Percentiles rank a stretch among this genome's conserved stretches.
These are phyloP conservation scores for Danio jaintianensis DNA, from an alignment of 2,797 vertebrate genomes.

Conservation along the genomic window DNA sequence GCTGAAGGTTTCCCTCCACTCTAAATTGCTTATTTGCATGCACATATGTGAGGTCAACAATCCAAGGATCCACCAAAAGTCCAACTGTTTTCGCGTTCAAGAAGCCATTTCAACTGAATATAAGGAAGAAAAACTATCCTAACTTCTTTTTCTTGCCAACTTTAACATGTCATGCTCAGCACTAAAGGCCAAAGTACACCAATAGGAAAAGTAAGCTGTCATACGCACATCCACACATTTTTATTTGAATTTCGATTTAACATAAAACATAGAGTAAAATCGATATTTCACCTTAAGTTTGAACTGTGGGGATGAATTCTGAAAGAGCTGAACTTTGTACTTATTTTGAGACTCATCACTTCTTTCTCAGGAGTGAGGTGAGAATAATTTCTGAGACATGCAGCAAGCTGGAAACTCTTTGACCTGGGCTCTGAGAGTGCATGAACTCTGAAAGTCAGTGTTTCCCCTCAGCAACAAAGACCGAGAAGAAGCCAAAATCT, in stretches of 20 bases:
- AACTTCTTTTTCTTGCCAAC: too few relatives aligned
- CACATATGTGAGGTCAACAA: too few relatives aligned
- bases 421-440: constrained; percentile 25
- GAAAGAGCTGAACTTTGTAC: not conserved
- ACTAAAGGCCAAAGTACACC: not conserved
- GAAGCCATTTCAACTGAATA: too few relatives aligned
- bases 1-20: too few relatives aligned
- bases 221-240: not conserved
- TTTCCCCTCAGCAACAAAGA: constrained; percentile 12
- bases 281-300: not conserved
- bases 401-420: not conserved
- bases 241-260: not conserved
- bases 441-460: constrained; percentile 40
- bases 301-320: not conserved
- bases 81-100: too few relatives aligned
- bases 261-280: not conserved
- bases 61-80: too few relatives aligned
- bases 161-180: not conserved
- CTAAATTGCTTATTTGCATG: not conserved
- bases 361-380: not conserved
- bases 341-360: constrained; percentile 1
- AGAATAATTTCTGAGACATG: constrained; percentile 3
- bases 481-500: constrained; percentile 33
- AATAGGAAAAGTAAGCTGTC: not conserved
- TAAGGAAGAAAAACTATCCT: too few relatives aligned